Percentiles rank a stretch among this genome's conserved stretches.
These are phyloP conservation scores for Oostethus manadensis DNA, from an alignment of 2,113 vertebrate genomes.

Conservation along the genomic window DNA sequence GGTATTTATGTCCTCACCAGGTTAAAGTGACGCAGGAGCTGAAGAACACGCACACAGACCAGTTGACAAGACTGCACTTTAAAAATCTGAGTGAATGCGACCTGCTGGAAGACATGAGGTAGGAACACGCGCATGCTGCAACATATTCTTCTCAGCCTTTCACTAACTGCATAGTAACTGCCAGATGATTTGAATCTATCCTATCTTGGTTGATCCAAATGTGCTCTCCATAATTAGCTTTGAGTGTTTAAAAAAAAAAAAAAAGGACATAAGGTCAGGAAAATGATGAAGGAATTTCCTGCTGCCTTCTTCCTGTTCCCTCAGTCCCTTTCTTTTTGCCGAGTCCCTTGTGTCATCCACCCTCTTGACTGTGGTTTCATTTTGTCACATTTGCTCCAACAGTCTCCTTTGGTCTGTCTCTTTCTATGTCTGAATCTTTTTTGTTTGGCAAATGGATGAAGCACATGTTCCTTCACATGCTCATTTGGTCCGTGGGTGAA, in stretches of 20 bases:
- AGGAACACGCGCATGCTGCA: constrained; percentile 39
- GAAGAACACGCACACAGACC: constrained; percentile 91
- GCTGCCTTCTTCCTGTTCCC: constrained; percentile 76
- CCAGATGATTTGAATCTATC: constrained; percentile 18
- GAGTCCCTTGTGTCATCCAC: constrained; percentile 10
- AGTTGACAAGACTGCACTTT: constrained; percentile 95
- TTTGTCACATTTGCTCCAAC: constrained; percentile 4
- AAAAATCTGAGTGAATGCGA: constrained; percentile 98
- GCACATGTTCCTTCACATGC: constrained; percentile 37
- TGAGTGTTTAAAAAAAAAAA: constrained; percentile 15
- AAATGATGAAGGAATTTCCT: constrained; percentile 90
- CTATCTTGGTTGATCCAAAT: not conserved
- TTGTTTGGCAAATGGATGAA: constrained; percentile 35
- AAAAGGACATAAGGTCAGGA: constrained; percentile 75
- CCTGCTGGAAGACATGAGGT: constrained; percentile 99
- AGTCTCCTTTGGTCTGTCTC: constrained; percentile 17
- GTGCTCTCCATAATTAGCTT: not conserved
- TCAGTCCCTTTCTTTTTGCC: constrained; percentile 1
- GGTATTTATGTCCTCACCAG: constrained; percentile 62
- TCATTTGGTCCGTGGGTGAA: constrained; percentile 49
- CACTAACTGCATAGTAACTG: not conserved
- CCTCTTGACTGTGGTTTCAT: constrained; percentile 45
- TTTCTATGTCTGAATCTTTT: constrained; percentile 48
- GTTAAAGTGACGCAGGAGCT: constrained; percentile 98
- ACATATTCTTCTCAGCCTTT: not conserved